Conservation (phyloP, 2,888 invertebrate species). For the Syrphus vitripennis region DNA sequence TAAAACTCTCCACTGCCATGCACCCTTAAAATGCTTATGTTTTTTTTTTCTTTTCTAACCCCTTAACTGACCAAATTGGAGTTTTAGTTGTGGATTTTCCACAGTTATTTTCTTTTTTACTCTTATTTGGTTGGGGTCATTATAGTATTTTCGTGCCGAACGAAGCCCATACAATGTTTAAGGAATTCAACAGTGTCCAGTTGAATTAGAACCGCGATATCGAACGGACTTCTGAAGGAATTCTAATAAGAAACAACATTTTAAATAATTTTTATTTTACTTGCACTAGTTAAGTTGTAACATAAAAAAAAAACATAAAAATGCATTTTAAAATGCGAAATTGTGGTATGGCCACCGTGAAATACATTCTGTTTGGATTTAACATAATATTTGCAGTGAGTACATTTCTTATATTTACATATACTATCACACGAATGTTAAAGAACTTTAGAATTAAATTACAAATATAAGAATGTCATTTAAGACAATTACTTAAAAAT, state of each 20-base stretch:
- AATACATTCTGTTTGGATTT: conserved; percentile 84
- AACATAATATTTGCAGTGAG: conserved; percentile 86
- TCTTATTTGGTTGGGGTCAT: conserved; percentile 56
- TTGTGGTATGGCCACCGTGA: conserved; percentile 83
- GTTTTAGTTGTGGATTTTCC: conserved; percentile 41
- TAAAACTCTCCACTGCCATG: conserved; percentile 24
- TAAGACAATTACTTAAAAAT: no score
- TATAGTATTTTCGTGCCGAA: conserved; percentile 15
- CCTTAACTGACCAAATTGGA: conserved; percentile 18
- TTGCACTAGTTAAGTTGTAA: background rate
- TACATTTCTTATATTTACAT: no score
- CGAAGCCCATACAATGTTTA: conserved; percentile 17
- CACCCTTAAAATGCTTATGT: conserved; percentile 46
- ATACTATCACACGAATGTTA: no score
- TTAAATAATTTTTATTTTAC: background rate
- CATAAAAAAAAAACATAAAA: conserved; percentile 18
- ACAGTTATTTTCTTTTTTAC: conserved; percentile 34
- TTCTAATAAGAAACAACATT: background rate
- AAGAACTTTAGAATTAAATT: no score
- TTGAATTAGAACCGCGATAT: conserved; percentile 75
- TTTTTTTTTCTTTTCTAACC: conserved; percentile 1
- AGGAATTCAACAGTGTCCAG: conserved; percentile 76
- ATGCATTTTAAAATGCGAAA: conserved; percentile 77
- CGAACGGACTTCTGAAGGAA: conserved; percentile 72
- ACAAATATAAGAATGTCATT: no score